These are phyloP conservation scores for Meles meles DNA, from an alignment of 2,113 vertebrate genomes.

Conservation along the genomic window DNA sequence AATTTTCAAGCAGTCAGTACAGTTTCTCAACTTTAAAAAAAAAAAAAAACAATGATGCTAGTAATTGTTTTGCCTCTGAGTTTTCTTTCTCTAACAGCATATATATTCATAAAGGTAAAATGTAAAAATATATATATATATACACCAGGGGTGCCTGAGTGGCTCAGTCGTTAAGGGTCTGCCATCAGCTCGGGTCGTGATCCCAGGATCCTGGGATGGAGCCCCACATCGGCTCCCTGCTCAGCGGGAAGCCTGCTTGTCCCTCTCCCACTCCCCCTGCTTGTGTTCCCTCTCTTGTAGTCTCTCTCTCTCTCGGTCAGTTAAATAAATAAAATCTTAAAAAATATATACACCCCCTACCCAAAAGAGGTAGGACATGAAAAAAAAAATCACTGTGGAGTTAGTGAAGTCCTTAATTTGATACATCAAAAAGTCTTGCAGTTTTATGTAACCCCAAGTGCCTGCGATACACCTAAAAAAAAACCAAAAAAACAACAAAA, in stretches of 20 bases:
- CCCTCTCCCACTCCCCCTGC: no score
- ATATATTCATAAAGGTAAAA: neutral
- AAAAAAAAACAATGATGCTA: neutral
- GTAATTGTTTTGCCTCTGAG: neutral
- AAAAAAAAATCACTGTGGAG: neutral
- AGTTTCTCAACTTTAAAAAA: neutral
- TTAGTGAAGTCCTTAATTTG: neutral
- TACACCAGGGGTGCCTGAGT: no score
- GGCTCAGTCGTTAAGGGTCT: no score
- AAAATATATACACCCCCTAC: no score
- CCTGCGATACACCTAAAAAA: neutral
- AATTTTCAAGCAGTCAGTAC: neutral
- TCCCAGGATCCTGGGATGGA: no score
- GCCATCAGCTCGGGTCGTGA: no score
- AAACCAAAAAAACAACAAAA: no score
- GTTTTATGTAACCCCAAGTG: neutral
- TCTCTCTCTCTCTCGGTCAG: no score
- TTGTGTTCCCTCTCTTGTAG: no score
- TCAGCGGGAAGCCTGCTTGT: no score
- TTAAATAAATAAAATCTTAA: no score
- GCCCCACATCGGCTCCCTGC: no score
- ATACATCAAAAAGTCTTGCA: neutral
- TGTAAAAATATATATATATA: neutral
- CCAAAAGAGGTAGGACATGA: neutral
- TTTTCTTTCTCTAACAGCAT: neutral